phyloP scores from a whole-genome alignment of 2,797 vertebrate species.

The Notoglanidium macrostoma region DNA sequence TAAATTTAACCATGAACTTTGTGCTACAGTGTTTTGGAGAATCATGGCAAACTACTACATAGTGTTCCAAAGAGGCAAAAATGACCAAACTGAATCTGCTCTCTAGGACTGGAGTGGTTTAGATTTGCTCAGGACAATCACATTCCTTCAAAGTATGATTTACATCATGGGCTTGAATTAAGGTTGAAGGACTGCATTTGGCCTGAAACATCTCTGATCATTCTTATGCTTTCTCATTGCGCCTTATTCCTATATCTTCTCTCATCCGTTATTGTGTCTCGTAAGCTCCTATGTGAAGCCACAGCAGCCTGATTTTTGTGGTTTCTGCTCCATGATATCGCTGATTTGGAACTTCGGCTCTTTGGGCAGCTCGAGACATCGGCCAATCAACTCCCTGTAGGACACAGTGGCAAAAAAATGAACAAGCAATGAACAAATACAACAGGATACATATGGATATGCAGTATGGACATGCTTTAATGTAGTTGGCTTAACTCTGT shows the following conservation, averaged over 20 bases:
- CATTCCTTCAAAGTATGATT: neutral
- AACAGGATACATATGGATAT: neutral
- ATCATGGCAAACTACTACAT: constrained; percentile 10
- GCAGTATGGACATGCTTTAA: neutral
- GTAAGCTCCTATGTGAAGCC: constrained; percentile 54
- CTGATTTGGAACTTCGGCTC: constrained; percentile 92
- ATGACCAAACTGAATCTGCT: neutral
- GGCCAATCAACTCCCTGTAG: constrained; percentile 89
- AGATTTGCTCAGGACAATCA: neutral
- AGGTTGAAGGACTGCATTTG: constrained; percentile 2
- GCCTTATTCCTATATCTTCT: neutral
- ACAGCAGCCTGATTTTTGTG: constrained; percentile 86
- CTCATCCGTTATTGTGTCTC: constrained; percentile 44
- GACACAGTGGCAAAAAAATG: constrained; percentile 33
- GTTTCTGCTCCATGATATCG: constrained; percentile 87
- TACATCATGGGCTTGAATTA: neutral
- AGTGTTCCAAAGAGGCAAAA: neutral
- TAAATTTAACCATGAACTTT: neutral
- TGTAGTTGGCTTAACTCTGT: neutral
- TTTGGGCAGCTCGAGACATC: constrained; percentile 70
- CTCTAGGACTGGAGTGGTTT: constrained; percentile 6
- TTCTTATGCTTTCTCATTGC: neutral
- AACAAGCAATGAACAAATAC: neutral
- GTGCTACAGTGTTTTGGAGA: constrained; percentile 6
- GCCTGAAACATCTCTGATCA: constrained; percentile 4